Evolutionary conservation across 1,140 invertebrate genomes (phyloP), one percentile per base, ranked within the genome.

Genomic region (Pogonus chalceus): DNA sequence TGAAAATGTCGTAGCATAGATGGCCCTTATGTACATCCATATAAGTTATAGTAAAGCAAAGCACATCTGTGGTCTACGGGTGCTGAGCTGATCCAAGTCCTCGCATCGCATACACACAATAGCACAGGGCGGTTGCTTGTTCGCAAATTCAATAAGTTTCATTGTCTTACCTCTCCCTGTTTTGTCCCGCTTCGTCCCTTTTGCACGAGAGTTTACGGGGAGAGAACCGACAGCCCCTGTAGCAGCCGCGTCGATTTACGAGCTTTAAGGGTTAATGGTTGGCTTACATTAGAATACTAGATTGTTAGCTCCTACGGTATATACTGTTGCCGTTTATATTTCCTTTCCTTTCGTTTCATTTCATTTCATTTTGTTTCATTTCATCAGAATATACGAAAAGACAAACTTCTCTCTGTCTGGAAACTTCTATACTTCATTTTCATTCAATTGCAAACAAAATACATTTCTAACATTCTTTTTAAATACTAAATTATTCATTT

Each of bases 111-210:
- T 16, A 18, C 37, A 43, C 37, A 18, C 37, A 9, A 43, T 43
- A 18, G 18, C 18, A 18, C 37, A 18, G 37, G 37, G 37, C 37
- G 37, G 37, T 43, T 43, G 37, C 37, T 43, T 43, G 37, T 43
- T 43, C 37, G 18, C 37, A 43, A 43, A 43, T 43, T 43, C 37
- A 43, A 43, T 43, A 43, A 43, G 37, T 43, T 43, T 43, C 37
- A 43, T 43, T 43, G 37, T 43, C 37, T 43, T 43, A 43, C 26
- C 4, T 31, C n/a, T n/a, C n/a, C n/a, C n/a, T n/a, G n/a, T n/a
- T n/a, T n/a, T n/a, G n/a, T n/a, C n/a, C n/a, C n/a, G n/a, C n/a
- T n/a, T n/a, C n/a, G n/a, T n/a, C n/a, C n/a, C n/a, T n/a, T n/a
- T n/a, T n/a, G n/a, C n/a, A n/a, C 26, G 7, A 7, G 26, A 14